Percentiles rank a stretch among this genome's conserved stretches.
phyloP scores from a whole-genome alignment of 2,113 vertebrate species.

The Steatornis caripensis region DNA sequence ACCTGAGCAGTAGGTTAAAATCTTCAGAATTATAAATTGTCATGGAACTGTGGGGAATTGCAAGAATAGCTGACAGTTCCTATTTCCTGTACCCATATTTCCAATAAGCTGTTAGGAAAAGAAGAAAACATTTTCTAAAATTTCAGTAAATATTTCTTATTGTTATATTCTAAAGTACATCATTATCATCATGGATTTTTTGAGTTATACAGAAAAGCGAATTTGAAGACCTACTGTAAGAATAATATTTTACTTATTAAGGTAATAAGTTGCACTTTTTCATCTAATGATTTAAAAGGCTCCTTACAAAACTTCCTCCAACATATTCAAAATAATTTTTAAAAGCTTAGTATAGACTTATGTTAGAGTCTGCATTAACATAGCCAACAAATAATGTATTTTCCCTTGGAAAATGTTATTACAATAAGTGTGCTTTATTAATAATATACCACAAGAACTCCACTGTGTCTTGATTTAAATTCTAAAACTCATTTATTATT shows the following conservation, averaged over 20 bases:
- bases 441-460: conserved; percentile 69
- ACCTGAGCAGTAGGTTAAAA: background rate
- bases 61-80: background rate
- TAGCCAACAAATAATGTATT: conserved; percentile 62
- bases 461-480: conserved; percentile 64
- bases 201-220: background rate
- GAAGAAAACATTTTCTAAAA: background rate
- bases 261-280: background rate
- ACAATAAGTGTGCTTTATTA: conserved; percentile 64
- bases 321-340: background rate
- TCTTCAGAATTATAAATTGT: background rate
- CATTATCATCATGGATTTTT: background rate
- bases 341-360: conserved; percentile 41
- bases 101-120: background rate
- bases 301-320: background rate
- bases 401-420: conserved; percentile 62
- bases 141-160: background rate
- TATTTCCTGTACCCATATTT: background rate
- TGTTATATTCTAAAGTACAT: background rate
- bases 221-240: background rate
- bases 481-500: conserved; percentile 76
- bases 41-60: background rate
- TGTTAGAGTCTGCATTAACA: conserved; percentile 47
- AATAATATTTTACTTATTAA: background rate
- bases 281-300: conserved; percentile 20